A percentile compares a stretch with the other conserved stretches of the same genome.
Evolutionary conservation across 1,140 invertebrate genomes (phyloP).

Genomic region (Stegodyphus mimosarum): DNA sequence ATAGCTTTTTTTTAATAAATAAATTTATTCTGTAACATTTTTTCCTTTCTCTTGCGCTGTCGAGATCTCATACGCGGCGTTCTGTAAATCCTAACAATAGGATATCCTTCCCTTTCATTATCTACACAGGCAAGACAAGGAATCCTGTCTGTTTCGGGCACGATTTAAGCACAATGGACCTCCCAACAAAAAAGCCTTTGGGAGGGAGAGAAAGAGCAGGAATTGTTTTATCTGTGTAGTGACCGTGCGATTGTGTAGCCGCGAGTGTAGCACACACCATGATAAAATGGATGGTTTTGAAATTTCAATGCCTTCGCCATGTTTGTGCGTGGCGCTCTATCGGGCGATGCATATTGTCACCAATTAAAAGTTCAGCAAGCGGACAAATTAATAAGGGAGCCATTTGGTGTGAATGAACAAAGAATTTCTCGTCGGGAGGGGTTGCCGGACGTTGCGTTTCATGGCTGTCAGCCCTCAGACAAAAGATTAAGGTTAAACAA

Average conservation of each 20-base stretch:
- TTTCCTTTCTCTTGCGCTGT: neutral
- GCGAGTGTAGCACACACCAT: neutral
- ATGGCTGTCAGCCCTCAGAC: slow-evolving; percentile 54
- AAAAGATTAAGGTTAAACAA: slow-evolving; percentile 60
- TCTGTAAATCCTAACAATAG: neutral
- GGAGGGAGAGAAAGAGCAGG: neutral
- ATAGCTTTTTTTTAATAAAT: too few relatives aligned
- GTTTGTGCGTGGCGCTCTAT: neutral
- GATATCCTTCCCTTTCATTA: neutral
- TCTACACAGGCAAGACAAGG: neutral
- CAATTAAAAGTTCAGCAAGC: slow-evolving; percentile 56
- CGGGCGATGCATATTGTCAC: slow-evolving; percentile 30
- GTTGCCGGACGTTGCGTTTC: slow-evolving; percentile 56
- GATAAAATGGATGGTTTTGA: slow-evolving; percentile 26
- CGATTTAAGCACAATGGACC: neutral
- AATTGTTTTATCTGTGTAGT: slow-evolving; percentile 45
- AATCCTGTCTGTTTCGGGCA: neutral
- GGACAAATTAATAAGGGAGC: slow-evolving; percentile 56
- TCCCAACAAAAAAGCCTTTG: neutral
- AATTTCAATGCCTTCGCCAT: neutral
- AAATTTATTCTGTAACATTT: neutral
- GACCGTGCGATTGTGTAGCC: slow-evolving; percentile 14
- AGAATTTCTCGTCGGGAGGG: slow-evolving; percentile 2
- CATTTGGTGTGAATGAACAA: slow-evolving; percentile 54
- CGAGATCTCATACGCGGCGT: neutral